Base-by-base conservation (phyloP, 2,797 vertebrate species). In the Austrolebias charrua region DNA sequence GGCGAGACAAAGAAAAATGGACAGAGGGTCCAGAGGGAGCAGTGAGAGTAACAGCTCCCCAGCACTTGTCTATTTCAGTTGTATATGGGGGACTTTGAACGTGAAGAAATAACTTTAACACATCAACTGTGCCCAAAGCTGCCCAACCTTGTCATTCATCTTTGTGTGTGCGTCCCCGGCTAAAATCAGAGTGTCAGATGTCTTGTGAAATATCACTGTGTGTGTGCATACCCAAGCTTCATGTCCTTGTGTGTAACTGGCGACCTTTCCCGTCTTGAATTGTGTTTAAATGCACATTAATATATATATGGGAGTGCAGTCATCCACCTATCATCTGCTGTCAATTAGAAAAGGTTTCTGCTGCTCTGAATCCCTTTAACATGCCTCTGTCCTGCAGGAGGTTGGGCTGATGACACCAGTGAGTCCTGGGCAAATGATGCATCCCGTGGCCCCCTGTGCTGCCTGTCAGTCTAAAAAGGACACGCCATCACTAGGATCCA, bases 141-240 rank as follows among this genome's bases (percentile, higher is more conserved):
- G 62, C 46, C 62, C 9, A 53, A 65, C 66, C 79, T 74, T 65
- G 78, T 76, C 80, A 80, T 49, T 84, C 79, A 82, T 58, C 18
- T 53, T n/a, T 31, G 65, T 67, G 53, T 62, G 54, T 49, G 58
- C 44, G 44, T 44, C 3, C 10, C 35, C 9, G 18, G 16, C 43
- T 60, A 18, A 49, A 66, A 61, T 53, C 29, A 52, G 19, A 18
- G 28, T 3, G 19, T 31, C 8, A 51, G 46, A 61, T 58, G 38
- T 65, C 50, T 47, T 29, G 53, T 57, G 14, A 69, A 63, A 69
- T 58, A 62, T 47, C 51, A 42, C 38, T 11, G 43, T 57, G 49
- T 73, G 54, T 14, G 15, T 7, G n/a, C 10, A 5, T 18, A 35
- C 14, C 44, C n/a, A 16, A 5, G 20, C 18, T 38, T 55, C 60